Evolutionary conservation across 2,113 vertebrate genomes (phyloP), one percentile per base, ranked within the genome.

Genomic region (Oreochromis niloticus): DNA sequence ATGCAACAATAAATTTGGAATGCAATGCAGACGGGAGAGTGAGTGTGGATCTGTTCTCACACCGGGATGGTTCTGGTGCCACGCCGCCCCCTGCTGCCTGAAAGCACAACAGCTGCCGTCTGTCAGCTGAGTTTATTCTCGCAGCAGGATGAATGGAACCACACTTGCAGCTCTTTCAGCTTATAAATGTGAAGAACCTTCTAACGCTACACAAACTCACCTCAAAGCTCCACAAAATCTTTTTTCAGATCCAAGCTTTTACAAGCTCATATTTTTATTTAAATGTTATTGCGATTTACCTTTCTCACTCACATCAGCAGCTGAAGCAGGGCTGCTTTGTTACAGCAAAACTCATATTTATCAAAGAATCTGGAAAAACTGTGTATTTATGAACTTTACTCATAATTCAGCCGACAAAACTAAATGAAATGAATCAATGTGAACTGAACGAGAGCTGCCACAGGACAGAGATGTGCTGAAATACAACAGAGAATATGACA

Each of bases 1-100:
- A 91, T 90, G 91, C 91, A 88, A 88, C 87, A 96, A 96, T 95
- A 96, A 92, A 95, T 91, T 86, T 93, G 93, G 93, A 93, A 95
- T 96, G 92, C 93, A 94, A 91, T 91, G 66, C 66, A 55, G 7
- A 41, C 81, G 0, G 24, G 32, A 5, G 55, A 34, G 71, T 86
- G 52, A 50, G 46, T 80, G 9, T 83, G 36, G 5, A 10, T 85
- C 48, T 90, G 57, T 52, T 19, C 34, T 48, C 16, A 1, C 2
- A 4, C 43, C 2, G 55, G 54, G 82, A 5, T 12, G 2, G 8
- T 34, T 19, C 22, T 41, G 27, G 81, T 5, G 8, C 7, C 9
- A 48, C 7, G 9, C 57, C 39, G 88, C 91, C 91, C 87, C 87
- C 89, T 75, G 14, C 57, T 79, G 89, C 1, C 12, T 2, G n/a